Conservation (phyloP, 2,797 vertebrate genomes). For the Danionella dracula region DNA sequence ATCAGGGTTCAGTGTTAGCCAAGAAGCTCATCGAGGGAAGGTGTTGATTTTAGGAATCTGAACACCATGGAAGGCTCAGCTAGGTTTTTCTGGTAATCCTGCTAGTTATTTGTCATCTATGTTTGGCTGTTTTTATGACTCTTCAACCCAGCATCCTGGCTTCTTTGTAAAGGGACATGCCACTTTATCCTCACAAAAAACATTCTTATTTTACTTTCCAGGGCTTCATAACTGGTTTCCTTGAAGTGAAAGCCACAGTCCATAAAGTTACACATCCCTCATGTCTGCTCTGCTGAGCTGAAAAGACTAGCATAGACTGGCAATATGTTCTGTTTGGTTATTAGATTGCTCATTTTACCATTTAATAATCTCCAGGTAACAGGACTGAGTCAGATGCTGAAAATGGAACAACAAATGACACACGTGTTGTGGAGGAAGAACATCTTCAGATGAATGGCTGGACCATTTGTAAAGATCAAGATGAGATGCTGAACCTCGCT, state of each 20-base stretch:
- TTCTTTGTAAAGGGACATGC: background rate
- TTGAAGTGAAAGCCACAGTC: background rate
- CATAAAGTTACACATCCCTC: background rate
- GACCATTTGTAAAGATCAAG: conserved; percentile 83
- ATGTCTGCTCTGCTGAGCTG: too few relatives aligned
- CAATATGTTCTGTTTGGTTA: background rate
- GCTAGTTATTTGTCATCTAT: conserved; percentile 46
- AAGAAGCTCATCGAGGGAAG: background rate
- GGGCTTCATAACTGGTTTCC: background rate
- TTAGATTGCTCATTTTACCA: background rate
- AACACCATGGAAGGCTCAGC: background rate
- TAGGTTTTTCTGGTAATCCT: conserved; percentile 45
- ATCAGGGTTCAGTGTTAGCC: background rate
- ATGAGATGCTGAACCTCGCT: conserved; percentile 95
- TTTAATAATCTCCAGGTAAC: conserved; percentile 52
- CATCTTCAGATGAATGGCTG: conserved; percentile 67
- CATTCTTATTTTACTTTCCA: conserved; percentile 15
- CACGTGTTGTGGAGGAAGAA: conserved; percentile 50
- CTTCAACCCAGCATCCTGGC: conserved; percentile 40
- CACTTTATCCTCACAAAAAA: background rate
- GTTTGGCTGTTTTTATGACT: conserved; percentile 48
- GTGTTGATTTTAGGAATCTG: conserved; percentile 4
- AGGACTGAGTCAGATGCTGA: conserved; percentile 47
- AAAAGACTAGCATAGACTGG: background rate
- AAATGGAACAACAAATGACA: conserved; percentile 1